Evolutionary conservation across 2,113 vertebrate species (phyloP).

Genomic region (Paedocypris sp.): DNA sequence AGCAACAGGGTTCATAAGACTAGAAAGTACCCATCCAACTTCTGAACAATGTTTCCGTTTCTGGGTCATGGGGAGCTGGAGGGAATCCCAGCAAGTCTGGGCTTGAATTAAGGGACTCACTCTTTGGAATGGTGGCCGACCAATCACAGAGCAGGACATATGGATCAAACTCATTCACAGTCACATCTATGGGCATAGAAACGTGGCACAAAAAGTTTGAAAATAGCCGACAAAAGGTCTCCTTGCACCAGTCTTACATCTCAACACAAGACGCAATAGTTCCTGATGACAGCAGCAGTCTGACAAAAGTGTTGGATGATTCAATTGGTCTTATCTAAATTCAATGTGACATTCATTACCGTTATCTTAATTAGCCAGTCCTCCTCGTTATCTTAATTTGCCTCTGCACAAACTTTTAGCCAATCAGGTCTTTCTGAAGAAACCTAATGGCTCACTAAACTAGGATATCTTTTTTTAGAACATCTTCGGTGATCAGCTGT

Average conservation of each 20-base stretch:
- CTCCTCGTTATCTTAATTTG: conserved; percentile 1
- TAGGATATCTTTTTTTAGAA: conserved; percentile 16
- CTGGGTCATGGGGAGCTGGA: too few species aligned
- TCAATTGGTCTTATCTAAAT: conserved; percentile 35
- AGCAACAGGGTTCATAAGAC: too few species aligned
- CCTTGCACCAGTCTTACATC: conserved; percentile 21
- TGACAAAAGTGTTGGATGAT: conserved; percentile 41
- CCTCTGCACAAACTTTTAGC: conserved; percentile 18
- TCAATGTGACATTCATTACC: conserved; percentile 31
- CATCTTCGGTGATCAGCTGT: too few species aligned
- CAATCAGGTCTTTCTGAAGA: conserved; percentile 23
- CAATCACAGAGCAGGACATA: too few species aligned
- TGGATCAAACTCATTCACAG: too few species aligned
- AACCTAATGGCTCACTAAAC: conserved; percentile 7
- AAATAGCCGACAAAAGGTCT: not conserved
- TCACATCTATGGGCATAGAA: too few species aligned
- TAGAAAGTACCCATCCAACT: too few species aligned
- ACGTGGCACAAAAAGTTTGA: not conserved
- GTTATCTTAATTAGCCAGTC: conserved; percentile 37
- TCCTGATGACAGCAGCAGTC: conserved; percentile 39
- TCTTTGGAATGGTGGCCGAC: too few species aligned
- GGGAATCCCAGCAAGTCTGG: too few species aligned
- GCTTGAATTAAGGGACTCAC: too few species aligned
- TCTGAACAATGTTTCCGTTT: too few species aligned
- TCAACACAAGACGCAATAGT: not conserved